Percentiles rank a stretch among this genome's conserved stretches.
Evolutionary conservation across 2,888 invertebrate species (phyloP).

Genomic region (Oxystoma pomonae): DNA sequence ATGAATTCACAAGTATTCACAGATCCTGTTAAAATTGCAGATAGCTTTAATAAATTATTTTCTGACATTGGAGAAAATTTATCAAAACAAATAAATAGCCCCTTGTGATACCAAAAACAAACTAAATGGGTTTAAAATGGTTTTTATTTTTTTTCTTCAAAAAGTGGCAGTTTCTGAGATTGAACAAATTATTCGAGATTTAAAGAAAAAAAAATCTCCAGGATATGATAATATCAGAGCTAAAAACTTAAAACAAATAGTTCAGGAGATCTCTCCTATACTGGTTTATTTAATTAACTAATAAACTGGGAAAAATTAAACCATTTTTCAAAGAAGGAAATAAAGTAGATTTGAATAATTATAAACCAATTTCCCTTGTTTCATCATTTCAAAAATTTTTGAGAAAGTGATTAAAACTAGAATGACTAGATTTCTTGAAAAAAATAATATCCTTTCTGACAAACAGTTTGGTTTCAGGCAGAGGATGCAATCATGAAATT

Average conservation of each 20-base stretch:
- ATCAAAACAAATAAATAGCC: neutral
- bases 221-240: neutral
- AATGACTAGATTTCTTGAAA: neutral
- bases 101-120: neutral
- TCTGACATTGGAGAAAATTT: neutral
- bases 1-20: neutral
- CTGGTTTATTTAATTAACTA: neutral
- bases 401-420: neutral
- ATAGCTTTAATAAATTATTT: neutral
- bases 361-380: neutral
- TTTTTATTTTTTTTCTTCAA: neutral
- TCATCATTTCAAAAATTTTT: neutral
- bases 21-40: neutral
- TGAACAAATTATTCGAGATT: neutral
- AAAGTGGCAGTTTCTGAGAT: neutral
- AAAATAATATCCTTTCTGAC: neutral
- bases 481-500: neutral
- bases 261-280: neutral
- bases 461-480: neutral
- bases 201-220: neutral
- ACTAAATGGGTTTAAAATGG: neutral
- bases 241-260: neutral
- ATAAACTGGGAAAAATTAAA: neutral
- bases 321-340: neutral
- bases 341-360: neutral